phyloP scores from a whole-genome alignment of 1,140 invertebrate genomes.

The Drosophila mauritiana region DNA sequence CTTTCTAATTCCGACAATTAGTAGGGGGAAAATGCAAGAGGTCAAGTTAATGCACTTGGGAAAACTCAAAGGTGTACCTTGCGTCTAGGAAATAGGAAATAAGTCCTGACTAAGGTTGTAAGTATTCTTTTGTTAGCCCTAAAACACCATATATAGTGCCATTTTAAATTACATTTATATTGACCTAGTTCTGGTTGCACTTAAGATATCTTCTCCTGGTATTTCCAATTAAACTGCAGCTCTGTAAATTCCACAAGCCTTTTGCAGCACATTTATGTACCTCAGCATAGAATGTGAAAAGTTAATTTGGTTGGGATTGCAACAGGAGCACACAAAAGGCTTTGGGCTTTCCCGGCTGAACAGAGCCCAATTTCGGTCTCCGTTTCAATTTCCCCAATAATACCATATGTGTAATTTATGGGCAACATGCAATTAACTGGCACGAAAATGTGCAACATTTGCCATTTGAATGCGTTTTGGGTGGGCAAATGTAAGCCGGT shows the following conservation, averaged over 20 bases:
- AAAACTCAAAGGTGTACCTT: too few relatives aligned
- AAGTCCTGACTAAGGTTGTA: too few relatives aligned
- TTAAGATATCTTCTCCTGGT: background rate
- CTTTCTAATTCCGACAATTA: constrained; percentile 22
- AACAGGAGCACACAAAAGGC: background rate
- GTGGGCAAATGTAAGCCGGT: constrained; percentile 8
- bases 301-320: constrained; percentile 21
- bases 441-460: constrained; percentile 47
- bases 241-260: background rate
- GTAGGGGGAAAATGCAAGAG: background rate
- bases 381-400: constrained; percentile 42
- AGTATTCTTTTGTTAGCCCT: too few relatives aligned
- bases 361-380: constrained; percentile 25
- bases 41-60: too few relatives aligned
- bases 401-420: constrained; percentile 54
- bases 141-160: too few relatives aligned
- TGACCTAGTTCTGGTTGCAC: background rate
- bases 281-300: constrained; percentile 10
- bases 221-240: background rate
- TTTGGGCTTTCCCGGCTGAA: constrained; percentile 2
- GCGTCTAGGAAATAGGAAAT: too few relatives aligned
- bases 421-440: constrained; percentile 49
- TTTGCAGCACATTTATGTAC: background rate
- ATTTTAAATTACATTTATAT: too few relatives aligned
- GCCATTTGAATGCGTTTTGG: constrained; percentile 47